Conservation (phyloP, 1,140 invertebrate species). For the Calephelis virginiensis region DNA sequence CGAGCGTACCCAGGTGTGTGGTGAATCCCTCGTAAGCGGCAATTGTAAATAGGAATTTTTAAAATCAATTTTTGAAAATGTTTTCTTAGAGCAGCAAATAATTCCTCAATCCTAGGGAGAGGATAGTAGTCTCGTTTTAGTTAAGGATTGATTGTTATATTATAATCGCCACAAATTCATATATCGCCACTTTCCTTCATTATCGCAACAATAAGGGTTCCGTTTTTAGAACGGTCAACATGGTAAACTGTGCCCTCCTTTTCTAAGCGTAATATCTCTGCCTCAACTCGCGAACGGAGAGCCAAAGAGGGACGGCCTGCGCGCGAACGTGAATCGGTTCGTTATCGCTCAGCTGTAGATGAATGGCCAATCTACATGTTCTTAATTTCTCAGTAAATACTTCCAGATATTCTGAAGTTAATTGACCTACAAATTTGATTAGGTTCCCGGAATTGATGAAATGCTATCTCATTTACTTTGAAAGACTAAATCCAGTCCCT, state of each 20-base stretch:
- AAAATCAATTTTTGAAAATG: no score
- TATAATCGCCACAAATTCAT: slow-evolving; percentile 42
- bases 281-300: slow-evolving; percentile 30
- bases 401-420: no score
- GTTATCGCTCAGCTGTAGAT: no score
- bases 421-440: neutral
- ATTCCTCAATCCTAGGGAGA: no score
- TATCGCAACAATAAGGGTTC: slow-evolving; percentile 37
- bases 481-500: slow-evolving; percentile 36
- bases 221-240: slow-evolving; percentile 38
- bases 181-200: slow-evolving; percentile 38
- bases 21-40: no score
- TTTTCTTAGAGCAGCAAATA: no score
- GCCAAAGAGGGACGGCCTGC: slow-evolving; percentile 34
- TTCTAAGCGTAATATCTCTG: slow-evolving; percentile 30
- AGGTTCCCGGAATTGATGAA: no score
- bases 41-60: no score
- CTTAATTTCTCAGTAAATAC: no score
- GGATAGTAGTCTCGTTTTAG: slow-evolving; percentile 40
- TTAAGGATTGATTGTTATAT: slow-evolving; percentile 38
- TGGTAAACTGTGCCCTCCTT: slow-evolving; percentile 29
- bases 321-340: slow-evolving; percentile 33
- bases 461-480: slow-evolving; percentile 32
- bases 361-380: no score
- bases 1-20: no score